Base-by-base conservation (phyloP, 2,113 vertebrate genomes). In the Pholis gunnellus region DNA sequence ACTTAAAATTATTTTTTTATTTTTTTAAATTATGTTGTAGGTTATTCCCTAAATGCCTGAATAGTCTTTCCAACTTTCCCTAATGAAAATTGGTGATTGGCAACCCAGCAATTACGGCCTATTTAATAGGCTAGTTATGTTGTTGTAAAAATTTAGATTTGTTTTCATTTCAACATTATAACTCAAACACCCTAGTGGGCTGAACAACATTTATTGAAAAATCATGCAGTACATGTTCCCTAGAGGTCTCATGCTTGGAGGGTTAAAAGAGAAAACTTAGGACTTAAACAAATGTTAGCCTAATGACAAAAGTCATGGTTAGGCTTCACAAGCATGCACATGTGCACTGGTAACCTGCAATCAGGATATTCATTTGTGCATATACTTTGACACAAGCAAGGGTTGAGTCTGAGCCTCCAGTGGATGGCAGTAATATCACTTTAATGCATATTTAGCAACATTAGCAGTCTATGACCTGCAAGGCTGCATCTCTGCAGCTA, bases 371-470 rank as follows among this genome's bases (percentile, higher is more conserved):
- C 4, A n/a, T 5, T 6, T 48, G 14, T 36, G 48, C 17, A 40
- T 42, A 22, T 42, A 22, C 15, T 56, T 54, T 63, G 56, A 63
- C 57, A 20, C 42, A 40, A 34, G 9, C 7, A 17, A 27, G 6
- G 29, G 9, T 6, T 61, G 44, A 42, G 31, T 60, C 11, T 40
- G n/a, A 6, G n/a, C 5, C 18, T 48, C 42, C 84, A 81, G 40
- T 46, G 60, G 76, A 46, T 72, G 72, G 73, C 56, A 78, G 66
- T 0, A 13, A 20, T 42, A 67, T 31, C 15, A 27, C 73, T 72
- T 50, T 22, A 50, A 71, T 36, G 7, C 15, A 38, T 46, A 31
- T 27, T 42, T 6, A 17, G 29, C 48, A 48, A 38, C 0, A 3
- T 18, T 27, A 9, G 44, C 31, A 20, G 20, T 61, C 11, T 42